Evolutionary conservation across 2,888 invertebrate species (phyloP).

Genomic region (Calephelis perditalis): DNA sequence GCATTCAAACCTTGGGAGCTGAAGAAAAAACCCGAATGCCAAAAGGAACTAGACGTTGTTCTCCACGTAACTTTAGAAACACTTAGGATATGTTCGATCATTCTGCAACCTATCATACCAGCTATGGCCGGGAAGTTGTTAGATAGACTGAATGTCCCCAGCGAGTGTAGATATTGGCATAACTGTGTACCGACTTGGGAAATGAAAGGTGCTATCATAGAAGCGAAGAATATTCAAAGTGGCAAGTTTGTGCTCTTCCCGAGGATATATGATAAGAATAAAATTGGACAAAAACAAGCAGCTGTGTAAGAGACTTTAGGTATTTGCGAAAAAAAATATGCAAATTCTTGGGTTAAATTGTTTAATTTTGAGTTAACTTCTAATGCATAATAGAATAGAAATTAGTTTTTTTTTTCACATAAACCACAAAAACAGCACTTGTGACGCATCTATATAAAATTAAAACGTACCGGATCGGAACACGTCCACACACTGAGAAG

Average conservation of each 20-base stretch:
- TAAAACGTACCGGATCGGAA: too few relatives aligned
- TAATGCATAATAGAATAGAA: too few relatives aligned
- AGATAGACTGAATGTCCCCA: conserved; percentile 79
- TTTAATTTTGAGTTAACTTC: too few relatives aligned
- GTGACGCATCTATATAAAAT: too few relatives aligned
- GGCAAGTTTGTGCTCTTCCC: conserved; percentile 68
- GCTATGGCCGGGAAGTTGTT: conserved; percentile 82
- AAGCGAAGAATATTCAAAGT: conserved; percentile 55
- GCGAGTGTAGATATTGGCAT: conserved; percentile 50
- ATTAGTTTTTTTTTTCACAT: too few relatives aligned
- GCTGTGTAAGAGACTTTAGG: conserved; percentile 32
- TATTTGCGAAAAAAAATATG: not conserved
- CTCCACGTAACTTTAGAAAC: conserved; percentile 92
- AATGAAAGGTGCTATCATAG: conserved; percentile 53
- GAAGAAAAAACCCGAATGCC: conserved; percentile 76
- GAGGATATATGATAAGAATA: conserved; percentile 57
- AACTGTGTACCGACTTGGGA: conserved; percentile 63
- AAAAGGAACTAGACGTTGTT: conserved; percentile 82
- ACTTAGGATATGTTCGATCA: conserved; percentile 83
- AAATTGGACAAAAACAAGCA: conserved; percentile 47
- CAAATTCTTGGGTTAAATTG: not conserved
- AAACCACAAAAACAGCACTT: too few relatives aligned
- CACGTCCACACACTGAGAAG: too few relatives aligned
- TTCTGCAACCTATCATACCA: conserved; percentile 93
- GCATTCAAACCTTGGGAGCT: conserved; percentile 93